Base-by-base conservation (phyloP, 2,888 invertebrate species). In the Agonopterix alstromeriana region DNA sequence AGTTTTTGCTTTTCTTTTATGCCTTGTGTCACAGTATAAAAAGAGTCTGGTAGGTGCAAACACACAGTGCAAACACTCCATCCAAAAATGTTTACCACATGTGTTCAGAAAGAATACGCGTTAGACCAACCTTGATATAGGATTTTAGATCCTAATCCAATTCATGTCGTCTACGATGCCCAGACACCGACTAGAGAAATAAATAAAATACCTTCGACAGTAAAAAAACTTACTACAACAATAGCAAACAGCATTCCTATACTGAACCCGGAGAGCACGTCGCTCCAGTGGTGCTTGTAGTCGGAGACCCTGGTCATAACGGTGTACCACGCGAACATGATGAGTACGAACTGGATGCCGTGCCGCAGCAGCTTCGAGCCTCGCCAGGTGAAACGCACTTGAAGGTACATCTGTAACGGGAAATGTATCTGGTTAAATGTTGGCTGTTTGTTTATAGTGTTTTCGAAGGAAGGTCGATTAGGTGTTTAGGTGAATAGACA, bases 241-340 rank as follows among this genome's bases (percentile, higher is more conserved):
- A 94, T 60, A 51, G 96, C 94, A 47, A 90, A 89, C 14, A 91
- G 65, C n/a, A 91, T 73, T 8, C 96, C 96, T 54, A 95, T 91
- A 36, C 87, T 63, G 55, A 93, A 90, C 0, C 99, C 99, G 47
- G 93, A 93, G 35, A 98, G 87, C 2, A 98, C 98, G 82, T 99
- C 99, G 67, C 96, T 97, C 97, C 98, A 98, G 73, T 99, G 98
- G 81, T 99, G 98, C 77, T 98, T 98, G 90, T 98, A 97, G 88
- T 99, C 96, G 0, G 97, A 97, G 38, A 99, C 93, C 36, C 98
- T 91, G 1, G 97, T 94, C 88, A 98, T 91, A n/a, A 95, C 94
- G 8, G 96, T 96, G 77, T 93, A 95, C 92, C 95, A 94, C 35
- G 97, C 94, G 77, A 95, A 87, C 79, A 93, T 90, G 53, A 98